Evolutionary conservation across 2,113 vertebrate species (phyloP).

Genomic region (Elachura formosa): DNA sequence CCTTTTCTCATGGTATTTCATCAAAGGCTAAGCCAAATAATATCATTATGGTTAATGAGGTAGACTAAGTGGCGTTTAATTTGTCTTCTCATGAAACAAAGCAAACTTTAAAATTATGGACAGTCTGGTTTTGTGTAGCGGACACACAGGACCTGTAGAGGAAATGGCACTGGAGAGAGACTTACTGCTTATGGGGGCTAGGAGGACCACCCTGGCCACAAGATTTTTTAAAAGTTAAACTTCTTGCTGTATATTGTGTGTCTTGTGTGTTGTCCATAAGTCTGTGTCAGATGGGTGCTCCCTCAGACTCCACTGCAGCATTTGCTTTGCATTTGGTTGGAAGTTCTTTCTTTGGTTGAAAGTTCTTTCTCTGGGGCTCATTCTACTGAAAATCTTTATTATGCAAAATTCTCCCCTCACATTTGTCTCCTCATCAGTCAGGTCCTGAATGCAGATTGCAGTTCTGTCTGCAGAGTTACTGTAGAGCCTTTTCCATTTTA

Average conservation of each 20-base stretch:
- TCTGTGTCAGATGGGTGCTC: not conserved
- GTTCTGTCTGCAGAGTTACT: not conserved
- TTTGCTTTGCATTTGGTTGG: not conserved
- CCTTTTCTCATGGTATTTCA: not conserved
- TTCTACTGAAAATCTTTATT: not conserved
- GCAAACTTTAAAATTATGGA: not conserved
- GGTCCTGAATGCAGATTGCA: not conserved
- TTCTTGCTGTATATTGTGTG: not conserved
- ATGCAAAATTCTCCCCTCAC: not conserved
- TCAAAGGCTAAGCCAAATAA: not conserved
- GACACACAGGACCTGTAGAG: not conserved
- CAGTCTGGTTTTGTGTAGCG: not conserved
- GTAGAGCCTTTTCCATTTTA: not conserved
- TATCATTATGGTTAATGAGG: not conserved
- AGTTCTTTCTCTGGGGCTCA: not conserved
- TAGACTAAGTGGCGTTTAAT: not conserved
- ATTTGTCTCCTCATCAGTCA: not conserved
- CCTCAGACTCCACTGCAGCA: rapidly evolving
- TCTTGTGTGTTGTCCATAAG: too few relatives aligned
- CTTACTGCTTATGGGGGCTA: not conserved
- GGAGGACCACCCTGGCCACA: not conserved
- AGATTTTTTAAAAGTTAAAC: not conserved
- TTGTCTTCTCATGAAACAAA: not conserved
- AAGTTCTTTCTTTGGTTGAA: not conserved
- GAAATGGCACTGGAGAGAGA: not conserved